These are phyloP conservation scores for Meriones psammophilus DNA, from an alignment of 2,797 vertebrate species.

Conservation along the genomic window DNA sequence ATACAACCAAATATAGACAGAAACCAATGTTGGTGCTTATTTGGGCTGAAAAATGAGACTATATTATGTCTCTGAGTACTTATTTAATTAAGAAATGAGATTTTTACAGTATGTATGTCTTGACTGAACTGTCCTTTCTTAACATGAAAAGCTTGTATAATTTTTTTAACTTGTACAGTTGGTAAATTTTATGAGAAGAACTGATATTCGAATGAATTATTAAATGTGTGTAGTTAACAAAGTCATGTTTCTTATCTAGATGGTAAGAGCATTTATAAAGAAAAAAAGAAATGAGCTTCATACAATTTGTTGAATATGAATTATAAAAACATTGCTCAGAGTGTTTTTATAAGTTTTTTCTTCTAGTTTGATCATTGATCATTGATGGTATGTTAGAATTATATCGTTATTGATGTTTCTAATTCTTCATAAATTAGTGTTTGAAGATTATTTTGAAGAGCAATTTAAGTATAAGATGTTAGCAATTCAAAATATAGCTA, in stretches of 20 bases:
- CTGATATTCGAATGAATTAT: no score
- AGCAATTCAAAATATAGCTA: background rate
- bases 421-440: background rate
- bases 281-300: background rate
- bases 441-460: conserved; percentile 24
- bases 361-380: conserved; percentile 58
- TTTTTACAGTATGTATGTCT: background rate
- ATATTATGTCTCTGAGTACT: conserved; percentile 55
- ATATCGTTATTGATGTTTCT: conserved; percentile 9
- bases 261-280: no score
- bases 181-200: no score
- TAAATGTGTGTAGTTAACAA: no score
- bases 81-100: conserved; percentile 54
- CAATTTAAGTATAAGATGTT: background rate
- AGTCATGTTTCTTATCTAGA: no score
- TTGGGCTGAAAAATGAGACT: conserved; percentile 68
- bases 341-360: background rate
- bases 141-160: no score
- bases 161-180: no score
- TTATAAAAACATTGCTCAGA: conserved; percentile 41
- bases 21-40: conserved; percentile 60
- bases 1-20: conserved; percentile 1
- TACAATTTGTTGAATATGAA: background rate
- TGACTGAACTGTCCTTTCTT: no score
- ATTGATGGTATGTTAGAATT: background rate